Base-by-base conservation (phyloP, 2,888 invertebrate species). In the Tenthredo distinguenda region DNA sequence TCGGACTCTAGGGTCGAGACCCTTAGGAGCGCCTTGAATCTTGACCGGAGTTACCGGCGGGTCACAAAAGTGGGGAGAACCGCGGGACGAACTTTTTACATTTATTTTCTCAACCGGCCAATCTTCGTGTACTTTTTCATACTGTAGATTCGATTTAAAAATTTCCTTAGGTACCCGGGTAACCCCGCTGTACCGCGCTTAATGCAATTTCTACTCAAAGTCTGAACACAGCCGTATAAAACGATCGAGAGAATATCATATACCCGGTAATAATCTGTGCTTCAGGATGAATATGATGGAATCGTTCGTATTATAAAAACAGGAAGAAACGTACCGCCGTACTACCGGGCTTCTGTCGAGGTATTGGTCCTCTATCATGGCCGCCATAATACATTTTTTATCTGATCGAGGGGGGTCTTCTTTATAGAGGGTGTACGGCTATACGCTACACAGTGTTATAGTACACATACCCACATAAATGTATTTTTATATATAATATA, bases 331-430 rank as follows among this genome's bases (percentile, higher is more conserved):
- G 31, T 81, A 81, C 81, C 79, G 40, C 58, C 79, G 37, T 62
- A 21, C 65, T 68, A 68, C 82, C 83, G 47, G 68, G 89, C 89
- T 87, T 88, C 88, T 87, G 89, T 88, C 89, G 90, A 91, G 92
- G 91, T 93, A 93, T 93, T 91, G 93, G 92, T 92, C 91, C 92
- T 91, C 93, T 92, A 93, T 93, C 93, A 93, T 93, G 93, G 90
- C 90, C 90, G 93, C 93, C 93, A 93, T 93, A 93, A 93, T 93
- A 93, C 93, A 93, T 93, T 93, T 93, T 93, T 93, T 93, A 93
- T 93, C 93, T 93, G 93, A 93, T 93, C 91, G 92, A 93, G 93
- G 92, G 93, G 93, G 93, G 92, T 93, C 92, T 91, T 91, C 92
- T 93, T 93, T 93, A 93, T 93, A 91, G 92, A 89, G 92, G 91